Conservation (phyloP, 30 jellyfish, hydroid and myxozoan genomes). For the Hydractinia echinata region DNA sequence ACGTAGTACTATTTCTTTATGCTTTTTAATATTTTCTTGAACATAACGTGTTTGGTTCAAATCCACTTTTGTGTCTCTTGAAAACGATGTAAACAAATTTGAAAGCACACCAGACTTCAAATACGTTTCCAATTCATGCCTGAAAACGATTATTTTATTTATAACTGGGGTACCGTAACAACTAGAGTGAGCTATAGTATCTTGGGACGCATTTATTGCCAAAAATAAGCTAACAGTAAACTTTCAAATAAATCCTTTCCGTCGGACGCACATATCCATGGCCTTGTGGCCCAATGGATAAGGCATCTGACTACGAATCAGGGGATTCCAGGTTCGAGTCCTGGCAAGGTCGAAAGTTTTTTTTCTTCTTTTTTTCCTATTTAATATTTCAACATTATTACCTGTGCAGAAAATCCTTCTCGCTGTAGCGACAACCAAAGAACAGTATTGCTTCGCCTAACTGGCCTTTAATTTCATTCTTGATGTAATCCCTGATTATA, state of each 20-base stretch:
- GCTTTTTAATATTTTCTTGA: constrained; percentile 59
- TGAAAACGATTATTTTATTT: constrained; percentile 1
- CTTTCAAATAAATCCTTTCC: no score
- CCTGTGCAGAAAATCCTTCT: constrained; percentile 78
- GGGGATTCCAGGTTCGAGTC: constrained; percentile 47
- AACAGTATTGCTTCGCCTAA: constrained; percentile 59
- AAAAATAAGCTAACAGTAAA: no score
- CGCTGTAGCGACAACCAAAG: constrained; percentile 87
- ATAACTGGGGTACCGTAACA: not conserved
- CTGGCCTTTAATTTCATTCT: not conserved
- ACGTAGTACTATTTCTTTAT: constrained; percentile 42
- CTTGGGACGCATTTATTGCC: no score
- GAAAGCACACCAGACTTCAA: constrained; percentile 42
- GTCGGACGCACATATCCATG: not conserved
- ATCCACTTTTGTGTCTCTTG: constrained; percentile 62
- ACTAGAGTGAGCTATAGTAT: not conserved
- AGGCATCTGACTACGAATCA: constrained; percentile 41
- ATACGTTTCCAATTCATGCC: constrained; percentile 40
- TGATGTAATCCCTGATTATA: constrained; percentile 45
- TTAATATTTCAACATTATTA: not conserved
- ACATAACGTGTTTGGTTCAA: constrained; percentile 50
- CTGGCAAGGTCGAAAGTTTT: constrained; percentile 32
- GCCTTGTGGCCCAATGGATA: constrained; percentile 51
- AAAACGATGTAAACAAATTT: constrained; percentile 58
- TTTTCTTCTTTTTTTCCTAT: not conserved